Evolutionary conservation across 2,113 vertebrate genomes (phyloP).

Genomic region (Pomatostomus ruficeps): DNA sequence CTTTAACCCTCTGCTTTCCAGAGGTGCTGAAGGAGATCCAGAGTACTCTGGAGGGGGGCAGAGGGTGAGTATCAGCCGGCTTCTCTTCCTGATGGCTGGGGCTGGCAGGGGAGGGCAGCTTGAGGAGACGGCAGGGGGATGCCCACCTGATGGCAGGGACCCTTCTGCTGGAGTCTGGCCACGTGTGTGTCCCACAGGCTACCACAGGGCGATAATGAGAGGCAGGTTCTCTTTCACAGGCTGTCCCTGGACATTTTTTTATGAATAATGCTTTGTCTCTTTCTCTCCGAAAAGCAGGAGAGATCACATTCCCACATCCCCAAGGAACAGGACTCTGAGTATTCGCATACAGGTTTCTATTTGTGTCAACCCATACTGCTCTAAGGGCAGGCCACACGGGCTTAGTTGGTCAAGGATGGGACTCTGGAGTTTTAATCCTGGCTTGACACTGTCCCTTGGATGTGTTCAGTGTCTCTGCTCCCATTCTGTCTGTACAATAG

Average conservation of each 20-base stretch:
- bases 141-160: background rate
- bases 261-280: constrained; percentile 62
- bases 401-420: constrained; percentile 50
- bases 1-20: constrained; percentile 61
- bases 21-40: constrained; percentile 95
- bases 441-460: constrained; percentile 53
- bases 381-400: constrained; percentile 45
- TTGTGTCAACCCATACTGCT: constrained; percentile 33
- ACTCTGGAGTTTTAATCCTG: constrained; percentile 57
- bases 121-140: background rate
- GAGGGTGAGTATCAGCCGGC: constrained; percentile 76
- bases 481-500: constrained; percentile 45
- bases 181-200: background rate
- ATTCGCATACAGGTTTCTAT: constrained; percentile 63
- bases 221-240: constrained; percentile 25
- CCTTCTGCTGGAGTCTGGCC: background rate
- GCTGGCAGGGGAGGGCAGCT: background rate
- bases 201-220: background rate
- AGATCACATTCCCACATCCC: constrained; percentile 59
- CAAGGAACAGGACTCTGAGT: constrained; percentile 65
- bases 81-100: background rate
- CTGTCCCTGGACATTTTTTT: background rate
- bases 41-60: constrained; percentile 88
- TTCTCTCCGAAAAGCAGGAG: constrained; percentile 67
- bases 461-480: constrained; percentile 54